Evolutionary conservation across 2,888 invertebrate species (phyloP), one percentile per base, ranked within the genome.

Genomic region (Pterostichus niger): DNA sequence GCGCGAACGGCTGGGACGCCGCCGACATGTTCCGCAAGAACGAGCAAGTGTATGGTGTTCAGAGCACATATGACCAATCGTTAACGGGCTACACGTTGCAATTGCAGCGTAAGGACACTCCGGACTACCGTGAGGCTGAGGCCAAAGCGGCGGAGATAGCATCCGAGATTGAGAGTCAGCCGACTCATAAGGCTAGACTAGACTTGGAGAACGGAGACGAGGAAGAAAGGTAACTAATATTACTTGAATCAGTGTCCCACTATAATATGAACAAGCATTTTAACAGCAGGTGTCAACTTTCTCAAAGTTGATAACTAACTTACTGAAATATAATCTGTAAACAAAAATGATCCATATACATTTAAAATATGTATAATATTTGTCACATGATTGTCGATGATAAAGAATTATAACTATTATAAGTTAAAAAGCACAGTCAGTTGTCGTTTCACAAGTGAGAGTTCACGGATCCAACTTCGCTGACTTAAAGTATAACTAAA

Each of bases 21-120:
- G 94, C 96, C 89, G 98, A 99, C 86, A 99, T 99, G 99, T 99
- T 99, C 91, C 93, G 95, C 85, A 96, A 95, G 89, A 99, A 99
- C 91, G 97, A 97, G 89, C 93, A 94, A 88, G 93, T 96, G 85
- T 98, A 98, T 90, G 98, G 98, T 80, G 97, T 99, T 9, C 95
- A 95, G 87, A 96, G 98, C 86, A 97, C 97, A 2, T 99, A 96
- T 89, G 97, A 98, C 88, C 96, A 97, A 87, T 95, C 96, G 84
- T 90, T 99, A 86, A 93, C 95, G n/a, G 97, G 97, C 52, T 99
- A 99, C 88, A 99, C 99, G 85, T 93, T 97, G 86, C 95, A 94
- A 85, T 91, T 99, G 87, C 95, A 97, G 88, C 94, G 94, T 87
- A 95, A 94, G 86, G 97, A 98, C 88, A 95, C 97, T 4, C 94